Evolutionary conservation across 2,888 invertebrate genomes (phyloP), one percentile per base, ranked within the genome.

Genomic region (Drosophila kambysellisi): DNA sequence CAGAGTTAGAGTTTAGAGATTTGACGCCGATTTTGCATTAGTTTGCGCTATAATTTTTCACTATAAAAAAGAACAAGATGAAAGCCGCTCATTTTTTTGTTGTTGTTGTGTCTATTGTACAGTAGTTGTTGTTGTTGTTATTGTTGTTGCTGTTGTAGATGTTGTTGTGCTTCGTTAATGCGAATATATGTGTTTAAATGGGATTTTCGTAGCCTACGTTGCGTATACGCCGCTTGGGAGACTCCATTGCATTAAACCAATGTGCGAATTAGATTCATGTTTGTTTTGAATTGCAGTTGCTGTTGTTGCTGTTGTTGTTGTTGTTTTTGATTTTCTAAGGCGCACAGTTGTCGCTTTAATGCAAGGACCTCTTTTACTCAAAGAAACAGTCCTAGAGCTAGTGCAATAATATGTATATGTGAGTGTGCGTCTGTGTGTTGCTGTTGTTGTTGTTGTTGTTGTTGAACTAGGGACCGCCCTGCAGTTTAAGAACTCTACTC

Each of bases 341-440:
- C 65, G 66, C 83, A 73, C 79, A 82, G 74, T 69, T 54, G 54
- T 50, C 46, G 37, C 64, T 67, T 70, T 63, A 83, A 71, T 89
- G 88, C 89, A 83, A 81, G 64, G 74, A 69, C 82, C 79, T 81
- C 80, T 48, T 57, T 48, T 57, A 29, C n/a, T 29, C 35, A 9
- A 11, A 37, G 20, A 54, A 50, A 79, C 64, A 81, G 79, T 88
- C 89, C 87, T 85, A 86, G 74, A 79, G 65, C 83, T 88, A 84
- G 70, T 77, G 62, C 57, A 50, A 32, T 50, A 20, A 46, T 8
- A 25, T 4, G 25, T 15, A 8, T 39, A 8, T 5, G 9, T 41
- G 41, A 25, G 25, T 25, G 25, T 25, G 25, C 25, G 25, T 25
- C 25, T 25, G 25, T 25, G 25, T 25, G 25, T 25, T 25, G 25